Conservation (phyloP, 37 sponge, comb jelly and placozoan species). For the Axinella damicornis region DNA sequence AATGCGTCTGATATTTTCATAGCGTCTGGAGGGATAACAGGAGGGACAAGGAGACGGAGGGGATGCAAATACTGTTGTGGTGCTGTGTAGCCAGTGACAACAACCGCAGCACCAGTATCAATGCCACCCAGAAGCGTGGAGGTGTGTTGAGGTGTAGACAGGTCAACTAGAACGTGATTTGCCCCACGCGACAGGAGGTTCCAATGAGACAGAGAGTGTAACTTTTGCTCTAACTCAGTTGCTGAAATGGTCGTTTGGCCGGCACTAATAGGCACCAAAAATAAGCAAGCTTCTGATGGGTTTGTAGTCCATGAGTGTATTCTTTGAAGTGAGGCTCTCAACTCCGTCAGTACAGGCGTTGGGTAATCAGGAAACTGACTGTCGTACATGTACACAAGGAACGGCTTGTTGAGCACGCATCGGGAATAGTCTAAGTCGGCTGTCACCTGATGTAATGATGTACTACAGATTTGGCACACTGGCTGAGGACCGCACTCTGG, state of each 20-base stretch:
- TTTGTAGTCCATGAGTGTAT: constrained; percentile 20
- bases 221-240: background rate
- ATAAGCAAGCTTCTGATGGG: constrained; percentile 62
- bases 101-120: background rate
- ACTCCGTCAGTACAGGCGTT: background rate
- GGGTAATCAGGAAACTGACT: background rate
- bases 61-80: background rate
- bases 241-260: background rate
- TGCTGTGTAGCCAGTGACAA: background rate
- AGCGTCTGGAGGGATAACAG: constrained; percentile 2
- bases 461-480: too few relatives aligned
- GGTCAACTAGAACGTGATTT: constrained; percentile 70
- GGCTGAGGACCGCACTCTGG: too few relatives aligned
- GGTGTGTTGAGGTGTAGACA: background rate
- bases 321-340: background rate
- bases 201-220: constrained; percentile 60
- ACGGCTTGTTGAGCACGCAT: constrained; percentile 65
- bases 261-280: constrained; percentile 25
- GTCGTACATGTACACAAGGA: constrained; percentile 66
- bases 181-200: constrained; percentile 27
- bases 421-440: constrained; percentile 32
- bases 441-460: too few relatives aligned
- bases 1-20: constrained; percentile 29
- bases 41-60: constrained; percentile 63
- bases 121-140: background rate